Base-by-base conservation (phyloP, 2,888 invertebrate species). In the Agonopterix alstromeriana region DNA sequence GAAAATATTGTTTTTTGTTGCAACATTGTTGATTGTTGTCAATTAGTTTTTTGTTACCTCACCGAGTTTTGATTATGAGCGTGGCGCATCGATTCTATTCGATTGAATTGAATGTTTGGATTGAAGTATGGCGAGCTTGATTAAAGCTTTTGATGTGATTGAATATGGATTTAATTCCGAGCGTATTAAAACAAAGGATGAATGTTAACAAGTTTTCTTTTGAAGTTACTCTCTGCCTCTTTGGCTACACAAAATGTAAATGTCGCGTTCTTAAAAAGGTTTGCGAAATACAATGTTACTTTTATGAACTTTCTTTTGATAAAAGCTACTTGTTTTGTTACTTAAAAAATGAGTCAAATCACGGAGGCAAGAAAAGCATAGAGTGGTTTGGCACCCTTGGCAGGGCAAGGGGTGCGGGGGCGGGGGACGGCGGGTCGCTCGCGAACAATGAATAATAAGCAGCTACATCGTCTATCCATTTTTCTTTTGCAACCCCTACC, bases 1-100 rank as follows among this genome's bases (percentile, higher is more conserved):
- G 82, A 82, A 85, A 84, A 83, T 81, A 83, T 83, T 81, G 77
- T 85, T 85, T 83, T 83, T 86, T 85, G 73, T 79, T 78, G 70
- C 76, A 76, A 73, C 76, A 76, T 65, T 79, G 80, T 81, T 84
- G 86, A 85, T 87, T 85, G 84, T 84, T 83, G 83, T 85, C 87
- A 86, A 84, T 87, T 86, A 83, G 78, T 79, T 85, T 85, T 85
- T 84, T 85, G 80, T 81, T 73, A 65, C 64, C 68, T 67, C 73
- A 68, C 60, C 63, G 62, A 67, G 67, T 71, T 80, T 76, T 73
- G 75, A 77, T 81, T 77, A 74, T 69, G 65, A 78, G 77, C 82
- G 78, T 79, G 70, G 75, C 78, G 60, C 80, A 84, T 83, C 80
- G 77, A 80, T 79, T 83, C 68, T 65, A 67, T 73, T 69, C 62